These are phyloP conservation scores for Hydrolagus colliei DNA, from an alignment of 2,797 vertebrate species.

Conservation along the genomic window DNA sequence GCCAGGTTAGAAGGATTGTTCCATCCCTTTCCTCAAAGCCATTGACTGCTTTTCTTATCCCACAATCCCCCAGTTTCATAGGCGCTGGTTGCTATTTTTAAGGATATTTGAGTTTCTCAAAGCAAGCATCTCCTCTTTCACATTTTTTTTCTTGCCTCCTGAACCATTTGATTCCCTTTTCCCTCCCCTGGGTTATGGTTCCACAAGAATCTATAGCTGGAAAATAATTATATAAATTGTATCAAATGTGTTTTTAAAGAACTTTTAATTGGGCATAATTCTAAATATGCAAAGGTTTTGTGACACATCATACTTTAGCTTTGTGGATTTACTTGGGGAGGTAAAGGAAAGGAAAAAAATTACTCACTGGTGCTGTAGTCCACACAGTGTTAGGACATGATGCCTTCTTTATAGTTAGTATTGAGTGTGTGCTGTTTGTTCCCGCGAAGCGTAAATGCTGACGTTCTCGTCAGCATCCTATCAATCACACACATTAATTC, in stretches of 20 bases:
- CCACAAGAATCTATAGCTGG: neutral
- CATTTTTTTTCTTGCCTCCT: no score
- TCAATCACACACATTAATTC: slow-evolving; percentile 27
- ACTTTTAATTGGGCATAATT: no score
- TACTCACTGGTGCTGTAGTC: neutral
- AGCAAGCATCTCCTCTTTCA: no score
- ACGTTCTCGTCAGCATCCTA: slow-evolving; percentile 22
- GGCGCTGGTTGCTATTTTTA: no score
- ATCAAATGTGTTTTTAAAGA: neutral
- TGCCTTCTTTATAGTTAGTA: slow-evolving; percentile 9
- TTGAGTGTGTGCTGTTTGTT: neutral
- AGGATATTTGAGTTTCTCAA: no score
- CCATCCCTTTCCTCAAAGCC: no score
- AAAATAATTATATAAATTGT: neutral
- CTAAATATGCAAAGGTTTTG: neutral
- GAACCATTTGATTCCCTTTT: no score
- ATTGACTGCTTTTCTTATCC: no score
- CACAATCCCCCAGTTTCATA: no score
- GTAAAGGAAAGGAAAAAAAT: neutral
- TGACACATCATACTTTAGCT: neutral
- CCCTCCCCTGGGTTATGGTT: no score
- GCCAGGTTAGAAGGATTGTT: no score
- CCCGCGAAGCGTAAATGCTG: slow-evolving; percentile 11
- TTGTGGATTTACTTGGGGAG: neutral
- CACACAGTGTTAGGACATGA: neutral